Evolutionary conservation across 92 coral and sea anemone genomes (phyloP), one percentile per base, ranked within the genome.

Genomic region (Parazoanthus darwini): DNA sequence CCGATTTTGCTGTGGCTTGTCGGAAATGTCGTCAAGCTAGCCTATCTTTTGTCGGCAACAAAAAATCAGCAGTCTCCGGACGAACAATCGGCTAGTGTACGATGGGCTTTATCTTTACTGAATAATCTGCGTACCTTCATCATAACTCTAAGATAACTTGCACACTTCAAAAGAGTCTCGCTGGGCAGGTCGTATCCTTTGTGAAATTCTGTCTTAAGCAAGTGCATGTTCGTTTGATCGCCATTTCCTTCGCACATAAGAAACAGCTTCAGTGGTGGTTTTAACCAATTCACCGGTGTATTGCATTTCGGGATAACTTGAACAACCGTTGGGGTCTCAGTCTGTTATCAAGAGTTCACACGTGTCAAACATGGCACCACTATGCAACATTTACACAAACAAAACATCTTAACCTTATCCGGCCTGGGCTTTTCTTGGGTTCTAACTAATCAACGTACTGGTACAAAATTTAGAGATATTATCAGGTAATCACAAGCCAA

Each of bases 231-330:
- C 1, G 36, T 38, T 3, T 18, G 85, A 39, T 65, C 10, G 50
- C n/a, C 67, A 67, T 81, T 44, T 63, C 85, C 85, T 22, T 81
- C 85, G 22, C 85, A 81, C 85, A 59, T 58, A 1, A 81, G 85
- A 42, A 58, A 81, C 85, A 81, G 58, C 74, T 81, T 81, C 13
- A 81, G 25, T 8, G 74, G 58, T 36, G 85, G 85, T 9, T 0
- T 58, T 9, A 81, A 3, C 29, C 58, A 50, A n/a, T 66, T 48
- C 74, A 56, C 25, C 15, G 29, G 58, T 14, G 16, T 25, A 22
- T 15, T n/a, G 33, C 56, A 63, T 8, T 63, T 58, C 14, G 86
- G 86, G 75, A 82, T 65, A 22, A 82, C 75, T 23, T 82, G 86
- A 18, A 82, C 86, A 37, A 82, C 56, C 36, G 75, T 66, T 6